A percentile compares a stretch with the other conserved stretches of the same genome.
Conservation (phyloP, 2,113 vertebrate genomes). For the Ciconia stormi region DNA sequence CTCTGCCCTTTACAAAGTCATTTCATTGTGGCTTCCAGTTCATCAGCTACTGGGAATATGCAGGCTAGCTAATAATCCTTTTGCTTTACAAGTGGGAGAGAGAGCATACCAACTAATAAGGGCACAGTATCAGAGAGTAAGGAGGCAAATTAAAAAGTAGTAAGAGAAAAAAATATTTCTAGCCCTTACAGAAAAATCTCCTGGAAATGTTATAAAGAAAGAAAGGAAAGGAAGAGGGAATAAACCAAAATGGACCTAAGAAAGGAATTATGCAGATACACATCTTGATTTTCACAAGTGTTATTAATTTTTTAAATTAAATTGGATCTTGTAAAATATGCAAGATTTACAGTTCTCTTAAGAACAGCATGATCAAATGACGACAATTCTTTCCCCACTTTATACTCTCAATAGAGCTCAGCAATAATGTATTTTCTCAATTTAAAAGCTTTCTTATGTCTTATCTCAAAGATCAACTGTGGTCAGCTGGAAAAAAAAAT, state of each 20-base stretch:
- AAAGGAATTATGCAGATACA: background rate
- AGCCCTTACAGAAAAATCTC: background rate
- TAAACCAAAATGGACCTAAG: background rate
- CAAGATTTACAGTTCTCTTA: background rate
- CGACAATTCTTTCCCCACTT: background rate
- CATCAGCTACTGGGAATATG: background rate
- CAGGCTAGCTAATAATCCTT: background rate
- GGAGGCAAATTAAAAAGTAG: conserved; percentile 1
- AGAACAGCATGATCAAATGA: background rate
- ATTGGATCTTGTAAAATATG: background rate
- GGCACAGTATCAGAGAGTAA: background rate
- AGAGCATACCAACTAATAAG: background rate
- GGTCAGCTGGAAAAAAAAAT: conserved; percentile 8
- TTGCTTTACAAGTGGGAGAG: background rate
- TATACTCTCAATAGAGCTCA: background rate
- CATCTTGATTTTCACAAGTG: conserved; percentile 31
- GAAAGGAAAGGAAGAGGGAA: background rate
- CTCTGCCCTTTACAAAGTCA: background rate
- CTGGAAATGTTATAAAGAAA: background rate
- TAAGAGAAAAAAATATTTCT: background rate
- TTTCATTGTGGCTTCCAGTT: conserved; percentile 13
- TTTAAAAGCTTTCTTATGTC: conserved; percentile 16
- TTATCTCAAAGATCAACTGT: conserved; percentile 21
- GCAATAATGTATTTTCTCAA: background rate
- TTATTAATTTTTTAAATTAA: conserved; percentile 30